Evolutionary conservation across 2,797 vertebrate genomes (phyloP), one percentile per base, ranked within the genome.

Genomic region (Takifugu ocellatus): DNA sequence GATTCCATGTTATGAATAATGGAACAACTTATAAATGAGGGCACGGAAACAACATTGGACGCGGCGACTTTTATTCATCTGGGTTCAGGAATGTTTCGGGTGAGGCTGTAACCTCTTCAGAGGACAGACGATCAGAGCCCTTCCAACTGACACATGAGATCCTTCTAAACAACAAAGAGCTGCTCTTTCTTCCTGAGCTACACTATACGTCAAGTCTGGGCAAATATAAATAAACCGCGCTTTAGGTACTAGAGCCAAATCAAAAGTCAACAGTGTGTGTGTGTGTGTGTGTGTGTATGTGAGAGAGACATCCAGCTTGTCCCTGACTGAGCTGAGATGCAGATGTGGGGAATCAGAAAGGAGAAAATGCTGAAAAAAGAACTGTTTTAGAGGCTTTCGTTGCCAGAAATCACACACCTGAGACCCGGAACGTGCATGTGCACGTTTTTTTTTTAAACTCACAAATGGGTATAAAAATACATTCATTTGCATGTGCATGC

Each of bases 401-500:
- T 67, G 71, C 81, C 76, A 87, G 68, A 80, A 74, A 81, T 78
- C 81, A 75, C 82, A 84, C 88, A 90, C 85, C 87, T 90, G 88
- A 89, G 85, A 84, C 86, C 73, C 56, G 59, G 49, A 45, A 64
- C 63, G n/a, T 57, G 44, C 52, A 31, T 63, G 68, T 66, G 51
- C 39, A 12, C 33, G 49, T 54, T 17, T 52, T 57, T 62, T 70
- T 57, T 56, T 49, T 49, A 60, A n/a, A 59, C 58, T 50, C 70
- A 58, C 45, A 31, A 42, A 17, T 21, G 42, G 43, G 49, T 27
- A 31, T 61, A 72, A 58, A 66, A 61, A 54, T 11, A 43, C 17
- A 52, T 57, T 59, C 31, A 31, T 54, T 48, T 66, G 52, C 49
- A 45, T 51, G 48, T 52, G 49, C 48, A 62, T 54, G 33, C 50